These are phyloP conservation scores for Phaedon cochleariae DNA, from an alignment of 2,888 invertebrate genomes.

Conservation along the genomic window DNA sequence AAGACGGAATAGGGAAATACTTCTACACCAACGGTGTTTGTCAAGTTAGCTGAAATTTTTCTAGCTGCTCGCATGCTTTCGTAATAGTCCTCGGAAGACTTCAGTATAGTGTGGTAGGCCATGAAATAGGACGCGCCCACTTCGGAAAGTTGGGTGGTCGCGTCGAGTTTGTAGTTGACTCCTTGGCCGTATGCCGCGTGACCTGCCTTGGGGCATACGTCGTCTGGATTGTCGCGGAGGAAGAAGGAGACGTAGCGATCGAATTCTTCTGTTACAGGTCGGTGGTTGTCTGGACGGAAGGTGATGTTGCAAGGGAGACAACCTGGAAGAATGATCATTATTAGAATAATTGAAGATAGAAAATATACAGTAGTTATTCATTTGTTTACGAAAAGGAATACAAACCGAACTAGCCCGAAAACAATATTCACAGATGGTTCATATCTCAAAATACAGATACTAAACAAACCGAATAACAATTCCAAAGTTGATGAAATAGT, in stretches of 20 bases:
- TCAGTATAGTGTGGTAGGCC: constrained; percentile 93
- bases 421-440: too few species aligned
- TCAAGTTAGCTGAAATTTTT: constrained; percentile 70
- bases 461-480: too few species aligned
- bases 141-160: constrained; percentile 58
- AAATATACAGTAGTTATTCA: too few species aligned
- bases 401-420: too few species aligned
- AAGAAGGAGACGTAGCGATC: constrained; percentile 81
- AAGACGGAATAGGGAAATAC: constrained; percentile 94
- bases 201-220: constrained; percentile 80
- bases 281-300: constrained; percentile 61
- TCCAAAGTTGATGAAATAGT: too few species aligned
- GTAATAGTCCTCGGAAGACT: constrained; percentile 90
- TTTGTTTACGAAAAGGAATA: too few species aligned
- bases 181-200: constrained; percentile 84
- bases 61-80: constrained; percentile 85
- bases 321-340: constrained; percentile 10
- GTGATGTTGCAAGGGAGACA: constrained; percentile 55
- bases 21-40: constrained; percentile 74
- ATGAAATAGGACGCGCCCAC: constrained; percentile 89
- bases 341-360: too few species aligned
- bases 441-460: too few species aligned
- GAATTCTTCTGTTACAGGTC: constrained; percentile 74
- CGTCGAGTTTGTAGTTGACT: constrained; percentile 68
- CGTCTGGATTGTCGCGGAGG: constrained; percentile 81